Conservation (phyloP, 2,888 invertebrate species). For the Agrilus cyanescens region DNA sequence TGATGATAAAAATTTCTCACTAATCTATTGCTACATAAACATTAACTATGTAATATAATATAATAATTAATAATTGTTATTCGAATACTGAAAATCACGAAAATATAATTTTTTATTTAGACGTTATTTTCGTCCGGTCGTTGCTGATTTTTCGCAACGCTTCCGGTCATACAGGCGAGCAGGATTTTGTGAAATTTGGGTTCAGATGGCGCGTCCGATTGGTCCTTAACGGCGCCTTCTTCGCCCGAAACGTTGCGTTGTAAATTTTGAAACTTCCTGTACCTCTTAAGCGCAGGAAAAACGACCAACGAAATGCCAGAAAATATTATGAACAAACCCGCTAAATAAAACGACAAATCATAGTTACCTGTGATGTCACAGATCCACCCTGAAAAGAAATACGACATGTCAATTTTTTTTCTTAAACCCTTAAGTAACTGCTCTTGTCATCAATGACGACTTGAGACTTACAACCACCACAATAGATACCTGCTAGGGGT, state of each 20-base stretch:
- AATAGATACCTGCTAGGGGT: slow-evolving; percentile 68
- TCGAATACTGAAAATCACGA: too few species aligned
- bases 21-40: too few species aligned
- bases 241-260: slow-evolving; percentile 25
- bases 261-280: slow-evolving; percentile 24
- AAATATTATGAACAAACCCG: slow-evolving; percentile 65
- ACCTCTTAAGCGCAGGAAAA: slow-evolving; percentile 29
- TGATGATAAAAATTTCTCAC: too few species aligned
- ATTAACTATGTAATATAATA: too few species aligned
- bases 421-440: too few species aligned
- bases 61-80: too few species aligned
- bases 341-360: slow-evolving; percentile 68
- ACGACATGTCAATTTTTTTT: neutral
- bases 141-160: slow-evolving; percentile 13
- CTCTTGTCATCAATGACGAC: neutral
- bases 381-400: slow-evolving; percentile 56
- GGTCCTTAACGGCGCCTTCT: slow-evolving; percentile 15
- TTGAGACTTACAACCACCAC: slow-evolving; percentile 39
- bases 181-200: slow-evolving; percentile 22
- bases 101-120: too few species aligned
- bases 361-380: slow-evolving; percentile 68
- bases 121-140: too few species aligned
- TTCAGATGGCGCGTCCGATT: slow-evolving; percentile 14
- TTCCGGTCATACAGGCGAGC: slow-evolving; percentile 24
- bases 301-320: slow-evolving; percentile 54